These are phyloP conservation scores for Xanthia togata DNA, from an alignment of 2,888 invertebrate genomes.

Conservation along the genomic window DNA sequence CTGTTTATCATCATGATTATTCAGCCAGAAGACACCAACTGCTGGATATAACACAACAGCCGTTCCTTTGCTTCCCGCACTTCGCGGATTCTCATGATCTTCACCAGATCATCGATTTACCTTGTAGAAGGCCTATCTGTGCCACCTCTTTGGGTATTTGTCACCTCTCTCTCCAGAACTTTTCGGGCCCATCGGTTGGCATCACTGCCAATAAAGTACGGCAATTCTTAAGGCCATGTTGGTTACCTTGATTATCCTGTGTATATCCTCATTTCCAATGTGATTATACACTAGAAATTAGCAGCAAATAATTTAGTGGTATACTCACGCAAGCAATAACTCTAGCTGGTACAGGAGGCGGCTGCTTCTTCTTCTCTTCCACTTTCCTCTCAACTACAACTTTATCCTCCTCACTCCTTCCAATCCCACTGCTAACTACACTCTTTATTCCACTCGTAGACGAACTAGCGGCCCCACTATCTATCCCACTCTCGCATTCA, in stretches of 20 bases:
- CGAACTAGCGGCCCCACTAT: slow-evolving; percentile 45
- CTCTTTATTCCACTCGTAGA: slow-evolving; percentile 50
- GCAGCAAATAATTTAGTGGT: not conserved
- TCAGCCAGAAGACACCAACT: not conserved
- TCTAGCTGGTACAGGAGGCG: slow-evolving; percentile 75
- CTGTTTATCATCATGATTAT: not conserved
- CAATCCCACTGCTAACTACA: slow-evolving; percentile 40
- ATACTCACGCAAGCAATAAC: slow-evolving; percentile 70
- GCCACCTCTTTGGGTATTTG: not conserved
- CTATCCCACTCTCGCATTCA: slow-evolving; percentile 55
- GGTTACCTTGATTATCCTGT: not conserved
- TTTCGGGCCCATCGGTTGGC: not conserved
- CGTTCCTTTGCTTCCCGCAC: not conserved
- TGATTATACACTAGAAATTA: not conserved
- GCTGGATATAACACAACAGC: not conserved
- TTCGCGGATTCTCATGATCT: not conserved
- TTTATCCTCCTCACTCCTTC: slow-evolving; percentile 29
- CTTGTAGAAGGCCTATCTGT: not conserved
- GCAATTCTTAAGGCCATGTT: not conserved
- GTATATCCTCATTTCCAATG: not conserved
- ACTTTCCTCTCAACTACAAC: slow-evolving; percentile 39
- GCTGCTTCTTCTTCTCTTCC: slow-evolving; percentile 61
- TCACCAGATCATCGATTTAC: not conserved
- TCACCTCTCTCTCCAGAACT: not conserved
- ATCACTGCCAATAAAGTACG: not conserved